Percentiles rank a stretch among this genome's conserved stretches.
phyloP scores from a whole-genome alignment of 2,113 vertebrate genomes.

The Myocastor coypus region DNA sequence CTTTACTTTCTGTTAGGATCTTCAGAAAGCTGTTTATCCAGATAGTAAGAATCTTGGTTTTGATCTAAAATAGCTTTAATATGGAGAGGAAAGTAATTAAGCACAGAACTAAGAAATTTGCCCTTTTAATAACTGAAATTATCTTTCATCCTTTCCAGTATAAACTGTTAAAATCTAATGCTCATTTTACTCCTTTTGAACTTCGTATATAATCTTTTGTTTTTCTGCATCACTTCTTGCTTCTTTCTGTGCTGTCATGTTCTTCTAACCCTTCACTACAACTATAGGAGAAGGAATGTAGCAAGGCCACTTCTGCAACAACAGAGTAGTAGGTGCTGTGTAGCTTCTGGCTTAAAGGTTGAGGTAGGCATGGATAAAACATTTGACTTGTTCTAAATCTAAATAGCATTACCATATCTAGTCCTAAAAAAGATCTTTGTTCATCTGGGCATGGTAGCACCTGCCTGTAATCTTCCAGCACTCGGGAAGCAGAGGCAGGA shows the following conservation, averaged over 20 bases:
- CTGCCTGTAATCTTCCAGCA: background rate
- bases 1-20: slow-evolving; percentile 48
- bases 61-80: slow-evolving; percentile 35
- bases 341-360: background rate
- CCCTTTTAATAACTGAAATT: slow-evolving; percentile 35
- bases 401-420: background rate
- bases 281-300: background rate
- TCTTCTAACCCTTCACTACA: background rate
- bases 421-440: background rate
- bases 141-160: background rate
- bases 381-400: slow-evolving; percentile 39
- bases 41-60: background rate
- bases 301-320: background rate
- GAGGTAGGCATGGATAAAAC: background rate
- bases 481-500: background rate
- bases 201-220: slow-evolving; percentile 1
- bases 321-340: background rate
- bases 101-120: background rate
- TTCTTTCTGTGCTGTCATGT: background rate
- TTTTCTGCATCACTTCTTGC: background rate
- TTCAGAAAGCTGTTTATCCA: background rate
- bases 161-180: slow-evolving; percentile 34
- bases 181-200: slow-evolving; percentile 5
- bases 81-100: too few relatives aligned
- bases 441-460: background rate